Evolutionary conservation across 1,140 invertebrate genomes (phyloP), one percentile per base, ranked within the genome.

Genomic region (Drosophila novamexicana): DNA sequence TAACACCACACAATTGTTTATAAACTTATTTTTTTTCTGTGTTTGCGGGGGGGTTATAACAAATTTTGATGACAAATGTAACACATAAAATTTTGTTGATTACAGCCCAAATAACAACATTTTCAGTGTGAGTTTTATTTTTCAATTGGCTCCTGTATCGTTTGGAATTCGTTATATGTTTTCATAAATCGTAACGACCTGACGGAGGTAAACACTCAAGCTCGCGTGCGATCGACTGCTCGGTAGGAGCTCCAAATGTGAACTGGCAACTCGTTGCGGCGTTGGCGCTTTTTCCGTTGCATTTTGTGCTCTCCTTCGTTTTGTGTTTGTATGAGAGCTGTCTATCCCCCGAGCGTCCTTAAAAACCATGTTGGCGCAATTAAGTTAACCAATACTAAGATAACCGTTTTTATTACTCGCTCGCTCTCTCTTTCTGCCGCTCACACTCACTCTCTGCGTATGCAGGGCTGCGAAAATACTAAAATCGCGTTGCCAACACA

Each of bases 31-130:
- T 36, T 12, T 57, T 2, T 49, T 57, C 61, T 73, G 45, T 45
- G 12, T 39, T 47, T 59, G 37, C 50, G 29, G 32, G 47, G 42
- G 14, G 14, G 52, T 9, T 57, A 64, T 42, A 40, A 34, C 32
- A 52, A 81, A 79, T 86, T 88, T 65, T 53, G 77, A 63, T 64
- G 14, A 63, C 66, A 57, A 71, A 66, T 32, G 9, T 45, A 12
- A 67, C 58, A 73, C 40, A 64, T 42, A 65, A 37, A 29, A 67
- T 65, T 72, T 74, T 65, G 8, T 45, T 70, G 47, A 50, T 68
- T 69, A 7, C 32, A 57, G 52, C 64, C 16, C 56, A 57, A 40
- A 71, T 75, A 77, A 89, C 68, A 83, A 83, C 76, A 88, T 89
- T 83, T 50, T 88, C 73, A 65, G 62, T 57, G 64, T 57, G 57